These are phyloP conservation scores for Drosophila trapezifrons DNA, from an alignment of 1,140 invertebrate species.

Conservation along the genomic window DNA sequence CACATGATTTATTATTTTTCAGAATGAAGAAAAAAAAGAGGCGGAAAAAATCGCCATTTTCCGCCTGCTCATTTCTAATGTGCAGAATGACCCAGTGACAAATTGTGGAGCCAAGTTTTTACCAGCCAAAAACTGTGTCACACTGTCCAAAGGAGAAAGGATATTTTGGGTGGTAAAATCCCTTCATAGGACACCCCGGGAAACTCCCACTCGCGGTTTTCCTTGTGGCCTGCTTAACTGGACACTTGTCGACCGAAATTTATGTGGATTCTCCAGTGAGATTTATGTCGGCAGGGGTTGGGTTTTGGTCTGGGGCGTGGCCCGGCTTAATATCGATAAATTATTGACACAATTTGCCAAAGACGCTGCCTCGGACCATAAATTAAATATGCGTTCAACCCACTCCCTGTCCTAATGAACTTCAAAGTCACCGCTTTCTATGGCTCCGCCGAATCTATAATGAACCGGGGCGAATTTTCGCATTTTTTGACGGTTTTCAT, in stretches of 20 bases:
- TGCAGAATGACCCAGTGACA: conserved; percentile 71
- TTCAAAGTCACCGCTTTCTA: conserved; percentile 11
- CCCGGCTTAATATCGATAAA: conserved; percentile 54
- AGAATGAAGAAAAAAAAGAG: conserved; percentile 16
- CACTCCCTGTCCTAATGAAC: conserved; percentile 43
- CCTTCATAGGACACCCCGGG: conserved; percentile 3
- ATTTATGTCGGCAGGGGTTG: conserved; percentile 49
- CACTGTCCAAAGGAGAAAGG: too few relatives aligned
- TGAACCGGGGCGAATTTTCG: conserved; percentile 4
- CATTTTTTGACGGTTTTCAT: conserved; percentile 5
- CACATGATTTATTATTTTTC: conserved; percentile 67
- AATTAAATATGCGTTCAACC: conserved; percentile 38
- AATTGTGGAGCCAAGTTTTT: conserved; percentile 66
- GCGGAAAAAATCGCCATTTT: conserved; percentile 1
- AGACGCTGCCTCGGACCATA: conserved; percentile 28
- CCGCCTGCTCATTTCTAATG: conserved; percentile 49
- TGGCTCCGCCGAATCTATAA: conserved; percentile 5
- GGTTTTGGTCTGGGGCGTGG: conserved; percentile 4
- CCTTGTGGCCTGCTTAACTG: conserved; percentile 55
- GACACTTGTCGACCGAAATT: conserved; percentile 64
- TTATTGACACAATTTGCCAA: conserved; percentile 60
- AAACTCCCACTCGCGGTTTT: conserved; percentile 42
- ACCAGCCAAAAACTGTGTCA: conserved; percentile 9
- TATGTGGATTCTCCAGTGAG: conserved; percentile 41
- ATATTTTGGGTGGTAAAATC: not conserved